Percentiles rank a stretch among this genome's conserved stretches.
Evolutionary conservation across 2,113 vertebrate genomes (phyloP).

Genomic region (Antigone vipio): DNA sequence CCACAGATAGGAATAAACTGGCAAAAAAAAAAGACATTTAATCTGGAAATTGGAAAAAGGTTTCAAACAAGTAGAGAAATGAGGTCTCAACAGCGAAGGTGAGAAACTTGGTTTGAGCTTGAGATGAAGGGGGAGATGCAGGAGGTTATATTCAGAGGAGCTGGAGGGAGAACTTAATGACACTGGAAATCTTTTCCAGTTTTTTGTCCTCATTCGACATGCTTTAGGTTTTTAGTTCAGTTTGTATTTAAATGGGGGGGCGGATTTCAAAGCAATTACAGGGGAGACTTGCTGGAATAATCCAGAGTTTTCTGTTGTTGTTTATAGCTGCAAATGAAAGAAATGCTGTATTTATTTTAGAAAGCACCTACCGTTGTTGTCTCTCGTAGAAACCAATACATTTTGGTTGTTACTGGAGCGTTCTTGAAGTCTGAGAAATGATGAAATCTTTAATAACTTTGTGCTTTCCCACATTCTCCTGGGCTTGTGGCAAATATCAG

Average conservation of each 20-base stretch:
- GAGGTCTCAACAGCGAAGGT: background rate
- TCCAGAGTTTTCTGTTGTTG: background rate
- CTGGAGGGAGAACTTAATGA: background rate
- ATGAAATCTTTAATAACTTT: conserved; percentile 7
- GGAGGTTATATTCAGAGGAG: background rate
- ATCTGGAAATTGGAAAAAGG: background rate
- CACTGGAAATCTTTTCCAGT: background rate
- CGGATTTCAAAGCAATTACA: background rate
- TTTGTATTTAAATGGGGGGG: background rate
- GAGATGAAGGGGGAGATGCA: background rate
- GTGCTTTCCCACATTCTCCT: background rate
- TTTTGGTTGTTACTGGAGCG: background rate
- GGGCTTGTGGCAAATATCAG: background rate
- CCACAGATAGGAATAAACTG: background rate
- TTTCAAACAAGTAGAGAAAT: background rate
- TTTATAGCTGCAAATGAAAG: conserved; percentile 26
- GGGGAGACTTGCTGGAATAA: background rate
- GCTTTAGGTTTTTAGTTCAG: background rate
- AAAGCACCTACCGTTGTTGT: background rate
- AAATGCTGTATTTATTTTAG: background rate
- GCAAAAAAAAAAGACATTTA: background rate
- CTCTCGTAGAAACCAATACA: background rate
- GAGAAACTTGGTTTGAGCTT: background rate
- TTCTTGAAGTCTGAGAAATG: background rate
- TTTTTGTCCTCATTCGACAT: background rate